These are phyloP conservation scores for Hermetia illucens DNA, from an alignment of 1,140 invertebrate genomes.

Conservation along the genomic window DNA sequence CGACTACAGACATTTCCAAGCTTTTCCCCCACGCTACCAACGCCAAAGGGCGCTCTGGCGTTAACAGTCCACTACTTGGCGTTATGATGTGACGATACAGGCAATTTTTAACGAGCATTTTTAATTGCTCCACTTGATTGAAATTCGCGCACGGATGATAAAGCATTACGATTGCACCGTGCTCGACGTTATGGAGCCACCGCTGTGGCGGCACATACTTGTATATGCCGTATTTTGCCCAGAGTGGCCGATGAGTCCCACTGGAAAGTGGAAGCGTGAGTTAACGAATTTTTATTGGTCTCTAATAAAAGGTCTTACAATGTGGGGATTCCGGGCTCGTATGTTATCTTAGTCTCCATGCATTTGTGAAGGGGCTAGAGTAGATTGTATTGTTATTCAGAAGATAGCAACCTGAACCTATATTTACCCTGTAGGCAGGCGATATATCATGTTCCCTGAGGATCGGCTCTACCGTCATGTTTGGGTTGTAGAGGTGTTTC, in stretches of 20 bases:
- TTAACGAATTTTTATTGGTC: background rate
- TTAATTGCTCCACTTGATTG: constrained; percentile 46
- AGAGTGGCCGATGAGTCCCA: constrained; percentile 65
- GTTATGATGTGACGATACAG: constrained; percentile 69
- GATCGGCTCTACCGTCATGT: constrained; percentile 33
- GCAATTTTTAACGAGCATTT: constrained; percentile 49
- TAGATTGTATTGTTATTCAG: too few species aligned
- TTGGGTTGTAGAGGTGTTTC: constrained; percentile 32
- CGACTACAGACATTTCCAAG: constrained; percentile 55
- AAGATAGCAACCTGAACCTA: constrained; percentile 17
- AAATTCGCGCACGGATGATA: constrained; percentile 77
- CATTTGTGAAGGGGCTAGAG: constrained; percentile 56
- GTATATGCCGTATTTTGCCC: constrained; percentile 74
- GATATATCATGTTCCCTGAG: constrained; percentile 44
- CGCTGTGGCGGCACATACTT: constrained; percentile 64
- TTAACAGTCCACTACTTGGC: constrained; percentile 48
- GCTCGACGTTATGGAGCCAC: constrained; percentile 77
- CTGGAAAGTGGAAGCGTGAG: constrained; percentile 33
- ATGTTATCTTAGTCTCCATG: constrained; percentile 52
- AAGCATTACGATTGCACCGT: constrained; percentile 70
- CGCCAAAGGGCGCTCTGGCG: constrained; percentile 51
- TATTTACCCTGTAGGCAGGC: constrained; percentile 39
- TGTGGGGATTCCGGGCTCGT: constrained; percentile 46
- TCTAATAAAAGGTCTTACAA: constrained; percentile 34
- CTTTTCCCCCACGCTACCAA: constrained; percentile 63